These are phyloP conservation scores for Acropora yongei DNA, from an alignment of 64 coral and sea anemone species.

Conservation along the genomic window DNA sequence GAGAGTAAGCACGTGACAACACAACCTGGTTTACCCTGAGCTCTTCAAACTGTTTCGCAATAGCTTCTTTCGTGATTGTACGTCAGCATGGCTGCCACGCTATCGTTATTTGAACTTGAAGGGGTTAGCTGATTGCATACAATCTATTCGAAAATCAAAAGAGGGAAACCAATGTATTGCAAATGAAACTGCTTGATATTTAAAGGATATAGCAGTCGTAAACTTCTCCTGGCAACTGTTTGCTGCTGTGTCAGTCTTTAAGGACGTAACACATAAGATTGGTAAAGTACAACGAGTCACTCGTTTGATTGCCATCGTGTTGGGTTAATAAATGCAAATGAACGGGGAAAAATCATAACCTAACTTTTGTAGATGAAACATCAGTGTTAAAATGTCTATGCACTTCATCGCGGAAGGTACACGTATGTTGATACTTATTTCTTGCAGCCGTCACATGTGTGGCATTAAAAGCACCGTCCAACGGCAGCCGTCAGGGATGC, in stretches of 20 bases:
- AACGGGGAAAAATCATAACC: not conserved
- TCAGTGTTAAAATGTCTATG: not conserved
- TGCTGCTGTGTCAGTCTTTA: not conserved
- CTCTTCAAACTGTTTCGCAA: not conserved
- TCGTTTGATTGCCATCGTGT: not conserved
- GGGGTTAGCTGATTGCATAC: not conserved
- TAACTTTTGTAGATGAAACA: not conserved
- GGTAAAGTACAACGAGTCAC: not conserved
- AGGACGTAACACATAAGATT: not conserved
- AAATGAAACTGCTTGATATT: not conserved
- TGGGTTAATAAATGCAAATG: not conserved
- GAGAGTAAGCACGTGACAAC: not conserved
- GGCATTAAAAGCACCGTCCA: slow-evolving; percentile 1
- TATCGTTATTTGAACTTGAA: not conserved
- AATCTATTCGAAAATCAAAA: not conserved
- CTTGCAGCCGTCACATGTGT: slow-evolving; percentile 33
- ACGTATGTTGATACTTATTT: not conserved
- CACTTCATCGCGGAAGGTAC: not conserved
- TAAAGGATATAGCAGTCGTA: not conserved
- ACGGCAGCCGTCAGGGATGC: slow-evolving; percentile 21
- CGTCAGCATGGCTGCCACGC: not conserved
- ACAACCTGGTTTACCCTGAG: not conserved
- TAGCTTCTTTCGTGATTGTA: slow-evolving; percentile 2
- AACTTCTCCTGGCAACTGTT: not conserved
- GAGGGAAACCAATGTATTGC: not conserved